These are phyloP conservation scores for Tetragonisca angustula DNA, from an alignment of 2,888 invertebrate genomes.

Conservation along the genomic window DNA sequence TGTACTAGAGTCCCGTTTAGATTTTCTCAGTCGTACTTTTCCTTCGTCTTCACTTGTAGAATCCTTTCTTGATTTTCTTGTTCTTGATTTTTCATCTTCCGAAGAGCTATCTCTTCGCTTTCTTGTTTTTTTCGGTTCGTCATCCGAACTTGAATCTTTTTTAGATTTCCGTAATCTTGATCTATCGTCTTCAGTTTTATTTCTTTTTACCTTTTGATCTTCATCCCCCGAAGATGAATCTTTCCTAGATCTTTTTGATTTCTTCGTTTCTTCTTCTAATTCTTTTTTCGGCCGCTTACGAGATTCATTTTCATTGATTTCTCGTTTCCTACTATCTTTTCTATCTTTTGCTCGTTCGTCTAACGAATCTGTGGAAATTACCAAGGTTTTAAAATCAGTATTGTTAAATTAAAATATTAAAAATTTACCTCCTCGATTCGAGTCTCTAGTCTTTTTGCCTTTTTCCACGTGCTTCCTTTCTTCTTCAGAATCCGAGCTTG, in stretches of 20 bases:
- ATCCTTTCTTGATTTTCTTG: constrained; percentile 83
- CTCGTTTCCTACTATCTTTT: constrained; percentile 81
- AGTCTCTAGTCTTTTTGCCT: constrained; percentile 76
- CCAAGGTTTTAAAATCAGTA: background rate
- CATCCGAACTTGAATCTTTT: constrained; percentile 87
- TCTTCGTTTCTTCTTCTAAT: constrained; percentile 84
- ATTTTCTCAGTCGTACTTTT: constrained; percentile 76
- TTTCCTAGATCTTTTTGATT: constrained; percentile 77
- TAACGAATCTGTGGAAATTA: constrained; percentile 74
- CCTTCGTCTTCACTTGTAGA: constrained; percentile 81
- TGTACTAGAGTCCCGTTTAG: constrained; percentile 82
- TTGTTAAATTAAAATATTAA: background rate
- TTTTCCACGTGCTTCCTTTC: constrained; percentile 79
- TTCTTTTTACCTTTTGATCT: constrained; percentile 78
- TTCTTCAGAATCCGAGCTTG: constrained; percentile 86
- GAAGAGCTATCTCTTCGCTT: constrained; percentile 87
- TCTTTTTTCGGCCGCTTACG: constrained; percentile 83
- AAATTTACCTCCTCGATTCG: constrained; percentile 75
- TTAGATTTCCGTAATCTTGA: constrained; percentile 78
- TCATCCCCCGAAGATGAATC: constrained; percentile 81
- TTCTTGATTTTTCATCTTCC: constrained; percentile 86
- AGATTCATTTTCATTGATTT: constrained; percentile 83
- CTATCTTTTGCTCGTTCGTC: constrained; percentile 83
- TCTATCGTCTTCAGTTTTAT: constrained; percentile 83
- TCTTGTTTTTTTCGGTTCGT: constrained; percentile 86